These are phyloP conservation scores for Colinus virginianus DNA, from an alignment of 2,113 vertebrate species.

Conservation along the genomic window DNA sequence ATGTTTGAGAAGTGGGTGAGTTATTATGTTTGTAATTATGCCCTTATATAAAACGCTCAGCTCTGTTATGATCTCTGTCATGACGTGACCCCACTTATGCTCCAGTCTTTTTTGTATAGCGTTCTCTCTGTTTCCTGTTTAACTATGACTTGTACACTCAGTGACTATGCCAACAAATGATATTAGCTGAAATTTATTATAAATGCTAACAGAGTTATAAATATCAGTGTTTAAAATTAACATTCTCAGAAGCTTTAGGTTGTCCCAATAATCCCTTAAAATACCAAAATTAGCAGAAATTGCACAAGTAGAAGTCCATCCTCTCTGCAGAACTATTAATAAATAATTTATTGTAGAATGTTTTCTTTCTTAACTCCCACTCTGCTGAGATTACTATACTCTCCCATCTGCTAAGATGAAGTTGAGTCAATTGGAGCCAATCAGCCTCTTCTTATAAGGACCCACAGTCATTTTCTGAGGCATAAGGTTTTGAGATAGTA, in stretches of 20 bases:
- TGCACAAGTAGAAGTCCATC: not conserved
- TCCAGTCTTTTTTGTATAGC: not conserved
- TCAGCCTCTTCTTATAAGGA: not conserved
- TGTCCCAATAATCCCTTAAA: not conserved
- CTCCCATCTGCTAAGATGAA: not conserved
- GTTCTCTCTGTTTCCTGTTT: not conserved
- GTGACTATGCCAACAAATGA: not conserved
- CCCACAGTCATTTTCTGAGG: not conserved
- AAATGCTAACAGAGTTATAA: not conserved
- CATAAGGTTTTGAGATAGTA: accelerated
- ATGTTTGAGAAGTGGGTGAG: not conserved
- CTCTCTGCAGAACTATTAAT: not conserved
- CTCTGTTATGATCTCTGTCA: not conserved
- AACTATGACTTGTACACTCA: not conserved
- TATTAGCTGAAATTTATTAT: not conserved
- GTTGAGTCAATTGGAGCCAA: not conserved
- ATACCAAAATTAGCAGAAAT: not conserved
- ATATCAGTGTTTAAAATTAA: not conserved
- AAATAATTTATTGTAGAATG: not conserved
- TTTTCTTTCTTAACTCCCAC: not conserved
- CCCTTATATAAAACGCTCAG: not conserved
- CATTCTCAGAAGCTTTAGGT: not conserved
- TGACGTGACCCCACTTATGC: not conserved
- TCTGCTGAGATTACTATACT: not conserved
- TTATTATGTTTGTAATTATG: not conserved